Base-by-base conservation (phyloP, 2,888 invertebrate species). In the Rapana venosa region DNA sequence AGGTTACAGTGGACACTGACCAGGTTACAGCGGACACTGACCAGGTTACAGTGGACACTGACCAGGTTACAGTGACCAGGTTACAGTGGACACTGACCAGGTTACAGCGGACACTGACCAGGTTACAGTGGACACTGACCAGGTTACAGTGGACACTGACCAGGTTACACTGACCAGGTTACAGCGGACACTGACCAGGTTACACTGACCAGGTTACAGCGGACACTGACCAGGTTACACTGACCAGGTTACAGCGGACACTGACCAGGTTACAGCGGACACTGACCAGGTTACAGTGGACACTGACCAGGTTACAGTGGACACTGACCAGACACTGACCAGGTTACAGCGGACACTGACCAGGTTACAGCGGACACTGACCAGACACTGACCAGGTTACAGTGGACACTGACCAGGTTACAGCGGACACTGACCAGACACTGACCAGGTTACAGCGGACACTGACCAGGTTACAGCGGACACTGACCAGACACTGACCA, bases 191-290 rank as follows among this genome's bases (percentile, higher is more conserved):
- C 22, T 74, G 30, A n/a, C 35, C 81, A 22, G 17, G n/a, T n/a
- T n/a, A 35, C 20, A 56, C 81, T 5, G 30, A 81, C 35, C 32
- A 13, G 11, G 4, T 17, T 13, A 85, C 56, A 8, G n/a, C n/a
- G 11, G n/a, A 56, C 15, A 79, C 90, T 83, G 91, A 95, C 95
- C 95, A 89, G 96, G 96, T n/a, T n/a, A n/a, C n/a, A n/a, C n/a
- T n/a, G n/a, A n/a, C n/a, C n/a, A n/a, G n/a, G n/a, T n/a, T n/a
- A n/a, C n/a, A n/a, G n/a, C n/a, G n/a, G n/a, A n/a, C n/a, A n/a
- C n/a, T n/a, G n/a, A n/a, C n/a, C n/a, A n/a, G n/a, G n/a, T n/a
- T n/a, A n/a, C n/a, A n/a, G n/a, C n/a, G n/a, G n/a, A n/a, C n/a
- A n/a, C n/a, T n/a, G n/a, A n/a, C n/a, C n/a, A n/a, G n/a, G n/a